Base-by-base conservation (phyloP, 2,113 vertebrate genomes). In the Agapornis roseicollis region DNA sequence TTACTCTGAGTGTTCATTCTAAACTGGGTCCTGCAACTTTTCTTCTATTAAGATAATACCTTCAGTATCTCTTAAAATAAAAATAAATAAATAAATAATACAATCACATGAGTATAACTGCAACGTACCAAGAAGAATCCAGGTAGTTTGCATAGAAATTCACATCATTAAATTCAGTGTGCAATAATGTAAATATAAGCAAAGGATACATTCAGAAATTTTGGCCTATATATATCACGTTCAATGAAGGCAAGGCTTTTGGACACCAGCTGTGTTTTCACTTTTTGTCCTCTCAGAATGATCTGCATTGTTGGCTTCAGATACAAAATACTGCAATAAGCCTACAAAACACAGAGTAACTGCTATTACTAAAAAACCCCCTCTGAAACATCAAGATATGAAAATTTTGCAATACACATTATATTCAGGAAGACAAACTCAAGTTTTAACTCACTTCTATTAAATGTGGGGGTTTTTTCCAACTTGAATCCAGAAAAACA, bases 291-390 rank as follows among this genome's bases (percentile, higher is more conserved):
- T 56, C 98, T 98, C 28, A 99, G 94, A 94, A 99, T 98, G 82
- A 99, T 98, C 96, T 99, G 99, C 99, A 99, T 99, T 85, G 98
- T 98, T 94, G 99, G 99, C 88, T 99, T 99, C 95, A 99, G 96
- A 94, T 99, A 99, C n/a, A 99, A 97, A 96, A 99, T 99, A 74
- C 99, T 99, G 97, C 99, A 99, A 58, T 99, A 99, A 19, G 99
- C 99, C 99, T 99, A 89, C 1, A 96, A 98, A 97, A 96, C 13
- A 96, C 3, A 83, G 1, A 84, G 31, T 25, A 94, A 33, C 7
- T 39, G 53, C 18, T 50, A 23, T 81, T 33, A 44, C 29, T 64
- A 53, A 70, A 85, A 68, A 19, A 17, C 8, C 8, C 2, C 3
- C 56, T 24, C 56, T 58, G 28, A 41, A 63, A 29, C 8, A 7